Evolutionary conservation across 2,888 invertebrate genomes (phyloP), one percentile per base, ranked within the genome.

Genomic region (Erannis defoliaria): DNA sequence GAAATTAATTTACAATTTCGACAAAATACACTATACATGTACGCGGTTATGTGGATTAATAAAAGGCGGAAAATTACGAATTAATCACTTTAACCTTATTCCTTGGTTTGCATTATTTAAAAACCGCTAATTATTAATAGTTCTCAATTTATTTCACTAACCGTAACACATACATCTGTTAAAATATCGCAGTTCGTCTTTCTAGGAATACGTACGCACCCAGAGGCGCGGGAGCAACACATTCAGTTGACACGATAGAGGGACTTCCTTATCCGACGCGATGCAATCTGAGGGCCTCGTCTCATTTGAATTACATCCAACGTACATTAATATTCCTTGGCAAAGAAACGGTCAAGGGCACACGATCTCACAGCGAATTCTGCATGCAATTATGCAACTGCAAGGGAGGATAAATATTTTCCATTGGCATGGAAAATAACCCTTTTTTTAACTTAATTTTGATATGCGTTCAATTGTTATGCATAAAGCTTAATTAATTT

Each of bases 211-310:
- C 71, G 67, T 72, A 70, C 72, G 76, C 78, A 75, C 77, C 78
- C 74, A 72, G 62, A 71, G 70, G 72, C 76, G 72, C 76, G 72
- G 75, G 83, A 83, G 85, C 64, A 55, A 55, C 31, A 46, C 53
- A 64, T 59, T 46, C 55, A 65, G 65, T 67, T 68, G 66, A 71
- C 62, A 87, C 77, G 88, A 88, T 87, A 85, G 75, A 71, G 76
- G 78, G 77, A 85, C 85, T 89, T 86, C 88, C 89, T 88, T 88
- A 90, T 89, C 87, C 88, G 84, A 84, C 80, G 79, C 80, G 89
- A 89, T 89, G 82, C 75, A 78, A 90, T 89, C 89, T 82, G 14
- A 64, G 55, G 64, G 79, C 82, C 81, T 80, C 82, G 84, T 83
- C 86, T 86, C 81, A 90, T 90, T 90, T 90, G 82, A 89, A 91